Evolutionary conservation across 2,888 invertebrate species (phyloP).

Genomic region (Epistrophella euchroma): DNA sequence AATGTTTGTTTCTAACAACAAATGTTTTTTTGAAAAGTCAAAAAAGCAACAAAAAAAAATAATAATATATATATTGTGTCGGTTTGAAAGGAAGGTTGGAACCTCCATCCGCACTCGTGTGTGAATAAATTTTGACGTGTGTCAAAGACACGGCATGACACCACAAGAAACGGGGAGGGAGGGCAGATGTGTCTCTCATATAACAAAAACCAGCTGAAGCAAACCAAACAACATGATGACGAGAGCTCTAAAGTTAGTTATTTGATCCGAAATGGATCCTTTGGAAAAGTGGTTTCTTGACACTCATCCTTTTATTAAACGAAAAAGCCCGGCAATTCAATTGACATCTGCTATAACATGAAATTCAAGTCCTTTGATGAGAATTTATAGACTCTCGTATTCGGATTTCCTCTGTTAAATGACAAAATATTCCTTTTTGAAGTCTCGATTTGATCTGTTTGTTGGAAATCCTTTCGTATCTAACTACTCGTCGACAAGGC

Average conservation of each 20-base stretch:
- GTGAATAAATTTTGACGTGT: conserved; percentile 56
- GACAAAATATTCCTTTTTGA: conserved; percentile 33
- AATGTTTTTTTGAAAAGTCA: conserved; percentile 12
- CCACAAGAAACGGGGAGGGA: neutral
- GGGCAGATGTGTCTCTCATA: conserved; percentile 29
- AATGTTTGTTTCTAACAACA: conserved; percentile 28
- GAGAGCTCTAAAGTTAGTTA: conserved; percentile 28
- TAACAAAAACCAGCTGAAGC: conserved; percentile 21
- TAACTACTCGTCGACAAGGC: neutral
- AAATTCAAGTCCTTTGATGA: conserved; percentile 22
- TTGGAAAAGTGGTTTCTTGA: conserved; percentile 25
- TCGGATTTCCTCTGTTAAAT: neutral
- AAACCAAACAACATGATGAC: conserved; percentile 7
- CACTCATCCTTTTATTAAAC: conserved; percentile 28
- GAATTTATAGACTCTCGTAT: neutral
- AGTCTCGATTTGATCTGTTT: neutral
- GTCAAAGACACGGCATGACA: conserved; percentile 27
- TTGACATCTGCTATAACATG: conserved; percentile 42
- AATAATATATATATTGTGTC: conserved; percentile 8
- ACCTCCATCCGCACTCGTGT: conserved; percentile 57
- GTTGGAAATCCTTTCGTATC: neutral
- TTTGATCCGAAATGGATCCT: conserved; percentile 32
- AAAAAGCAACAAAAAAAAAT: neutral
- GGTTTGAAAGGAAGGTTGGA: conserved; percentile 1
- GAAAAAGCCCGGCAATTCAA: conserved; percentile 29